Base-by-base conservation (phyloP, 2,113 vertebrate genomes). In the Chascanopsetta lugubris region DNA sequence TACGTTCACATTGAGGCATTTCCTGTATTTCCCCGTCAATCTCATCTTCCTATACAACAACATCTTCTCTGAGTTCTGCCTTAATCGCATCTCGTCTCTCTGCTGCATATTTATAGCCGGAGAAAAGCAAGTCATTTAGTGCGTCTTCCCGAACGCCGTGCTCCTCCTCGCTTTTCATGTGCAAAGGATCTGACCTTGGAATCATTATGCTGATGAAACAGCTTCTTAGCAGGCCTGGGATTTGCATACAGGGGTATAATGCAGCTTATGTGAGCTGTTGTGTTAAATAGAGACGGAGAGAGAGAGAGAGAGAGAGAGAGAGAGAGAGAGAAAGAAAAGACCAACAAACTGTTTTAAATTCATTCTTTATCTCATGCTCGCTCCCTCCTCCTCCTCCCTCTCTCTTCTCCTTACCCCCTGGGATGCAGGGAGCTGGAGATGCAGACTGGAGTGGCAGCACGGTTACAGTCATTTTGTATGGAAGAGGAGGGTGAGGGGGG, bases 171-270 rank as follows among this genome's bases (percentile, higher is more conserved):
- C 67, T 80, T 90, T 90, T 91, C 72, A 81, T 87, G 82, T 86
- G 74, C 47, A 70, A 57, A 84, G 82, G 80, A 83, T 85, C 85
- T 89, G 87, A 92, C 92, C 91, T 92, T 89, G 86, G 82, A 88
- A 85, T 85, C 84, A 84, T 90, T 90, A 83, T 54, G 29, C 88
- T 86, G 82, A 88, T 90, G 88, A 90, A 88, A 87, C 76, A 49
- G 69, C 77, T 82, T 76, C 82, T 85, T 88, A 89, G 85, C 89
- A 85, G 76, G 79, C 38, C 68, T 13, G 55, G n/a, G 1, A 91
- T 92, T 91, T 85, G 88, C 91, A 91, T 93, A 82, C 32, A 12
- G 60, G 38, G 46, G 18, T 74, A 69, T 85, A 86, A 71, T 87
- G 83, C 51, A 1, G 67, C 53, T 18, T 6, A 34, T 12, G 15